A percentile compares a stretch with the other conserved stretches of the same genome.
phyloP scores from a whole-genome alignment of 2,888 invertebrate genomes.

The Dastarcus helophoroides region DNA sequence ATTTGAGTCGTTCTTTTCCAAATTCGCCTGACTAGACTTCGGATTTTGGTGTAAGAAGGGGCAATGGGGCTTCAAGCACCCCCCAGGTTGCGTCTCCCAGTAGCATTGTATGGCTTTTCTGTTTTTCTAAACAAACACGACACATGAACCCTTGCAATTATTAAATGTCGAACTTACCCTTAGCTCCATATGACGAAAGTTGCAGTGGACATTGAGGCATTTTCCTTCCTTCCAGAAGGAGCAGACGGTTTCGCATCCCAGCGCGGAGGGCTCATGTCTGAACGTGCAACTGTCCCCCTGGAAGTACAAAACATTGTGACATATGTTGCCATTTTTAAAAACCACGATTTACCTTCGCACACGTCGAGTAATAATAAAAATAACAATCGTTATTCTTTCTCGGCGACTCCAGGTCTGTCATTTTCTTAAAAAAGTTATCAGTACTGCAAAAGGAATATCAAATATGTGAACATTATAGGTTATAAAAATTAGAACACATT shows the following conservation, averaged over 20 bases:
- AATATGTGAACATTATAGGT: slow-evolving; percentile 3
- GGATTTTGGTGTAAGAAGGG: slow-evolving; percentile 61
- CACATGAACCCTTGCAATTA: background rate
- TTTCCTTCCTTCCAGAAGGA: slow-evolving; percentile 72
- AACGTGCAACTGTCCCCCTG: slow-evolving; percentile 73
- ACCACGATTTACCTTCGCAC: slow-evolving; percentile 60
- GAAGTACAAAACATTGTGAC: slow-evolving; percentile 14
- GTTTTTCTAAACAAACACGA: slow-evolving; percentile 52
- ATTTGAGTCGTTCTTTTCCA: background rate
- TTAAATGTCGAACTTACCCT: slow-evolving; percentile 42
- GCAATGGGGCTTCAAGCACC: slow-evolving; percentile 77
- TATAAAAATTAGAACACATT: too few relatives aligned
- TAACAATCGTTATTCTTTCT: slow-evolving; percentile 77
- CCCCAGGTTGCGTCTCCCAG: slow-evolving; percentile 77
- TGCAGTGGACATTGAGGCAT: slow-evolving; percentile 67
- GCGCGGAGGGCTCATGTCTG: slow-evolving; percentile 73
- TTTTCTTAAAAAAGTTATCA: slow-evolving; percentile 38
- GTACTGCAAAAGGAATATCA: slow-evolving; percentile 26
- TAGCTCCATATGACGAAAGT: slow-evolving; percentile 76
- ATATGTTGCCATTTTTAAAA: slow-evolving; percentile 7
- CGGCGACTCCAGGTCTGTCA: slow-evolving; percentile 53
- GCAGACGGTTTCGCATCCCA: slow-evolving; percentile 74
- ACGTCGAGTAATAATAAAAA: slow-evolving; percentile 80
- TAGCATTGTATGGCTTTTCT: slow-evolving; percentile 74
- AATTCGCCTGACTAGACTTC: background rate